phyloP scores from a whole-genome alignment of 2,113 vertebrate genomes.

The Ctenomys sociabilis region DNA sequence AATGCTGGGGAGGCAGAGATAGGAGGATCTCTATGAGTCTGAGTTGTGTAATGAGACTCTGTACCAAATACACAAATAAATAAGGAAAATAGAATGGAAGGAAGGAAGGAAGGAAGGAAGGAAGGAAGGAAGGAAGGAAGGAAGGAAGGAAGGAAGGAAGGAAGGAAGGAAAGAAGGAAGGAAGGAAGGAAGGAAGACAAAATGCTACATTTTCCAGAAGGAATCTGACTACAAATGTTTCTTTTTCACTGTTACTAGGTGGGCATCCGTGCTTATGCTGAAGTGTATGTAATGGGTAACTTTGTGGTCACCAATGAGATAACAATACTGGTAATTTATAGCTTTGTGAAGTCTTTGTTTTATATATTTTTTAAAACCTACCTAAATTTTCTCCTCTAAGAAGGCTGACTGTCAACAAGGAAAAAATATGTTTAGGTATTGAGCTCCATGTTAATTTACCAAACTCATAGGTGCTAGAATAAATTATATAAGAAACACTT shows the following conservation, averaged over 20 bases:
- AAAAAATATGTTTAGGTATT: not conserved
- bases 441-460: not conserved
- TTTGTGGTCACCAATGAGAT: rapidly evolving
- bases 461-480: not conserved
- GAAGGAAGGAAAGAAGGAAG: no score
- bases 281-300: not conserved
- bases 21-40: no score
- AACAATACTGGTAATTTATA: not conserved
- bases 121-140: no score
- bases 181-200: not conserved
- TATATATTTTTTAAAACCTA: not conserved
- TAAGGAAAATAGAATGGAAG: no score
- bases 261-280: no score
- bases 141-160: no score
- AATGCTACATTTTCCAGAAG: not conserved
- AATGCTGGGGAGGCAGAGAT: no score
- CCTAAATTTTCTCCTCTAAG: not conserved
- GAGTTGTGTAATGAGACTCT: no score
- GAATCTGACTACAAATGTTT: not conserved
- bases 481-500: not conserved
- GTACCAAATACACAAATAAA: no score
- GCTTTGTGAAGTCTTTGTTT: not conserved
- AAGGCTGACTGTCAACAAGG: not conserved
- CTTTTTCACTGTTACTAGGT: not conserved
- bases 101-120: no score